Evolutionary conservation across 2,113 vertebrate species (phyloP).

Genomic region (Salvelinus namaycush): DNA sequence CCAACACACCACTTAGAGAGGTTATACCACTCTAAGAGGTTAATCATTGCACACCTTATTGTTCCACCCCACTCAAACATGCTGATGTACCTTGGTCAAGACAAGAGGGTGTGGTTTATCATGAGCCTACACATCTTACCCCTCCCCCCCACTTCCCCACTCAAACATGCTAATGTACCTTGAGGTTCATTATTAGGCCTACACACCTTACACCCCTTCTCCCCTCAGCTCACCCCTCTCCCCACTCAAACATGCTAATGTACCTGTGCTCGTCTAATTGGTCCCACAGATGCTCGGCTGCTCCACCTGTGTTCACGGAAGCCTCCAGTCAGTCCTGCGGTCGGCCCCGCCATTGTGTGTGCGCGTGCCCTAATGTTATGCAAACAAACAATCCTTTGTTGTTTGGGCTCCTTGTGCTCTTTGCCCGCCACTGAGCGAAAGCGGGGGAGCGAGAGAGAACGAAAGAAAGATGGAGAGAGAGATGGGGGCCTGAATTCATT

Average conservation of each 20-base stretch:
- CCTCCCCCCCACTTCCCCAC: constrained; percentile 7
- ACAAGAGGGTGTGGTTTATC: no score
- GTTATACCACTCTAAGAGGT: neutral
- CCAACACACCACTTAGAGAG: constrained; percentile 1
- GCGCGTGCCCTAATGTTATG: constrained; percentile 60
- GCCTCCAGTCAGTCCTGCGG: constrained; percentile 69
- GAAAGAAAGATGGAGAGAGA: neutral
- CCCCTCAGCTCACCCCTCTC: neutral
- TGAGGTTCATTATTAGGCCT: constrained; percentile 8
- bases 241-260: constrained; percentile 76
- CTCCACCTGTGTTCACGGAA: constrained; percentile 69
- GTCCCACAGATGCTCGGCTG: constrained; percentile 74
- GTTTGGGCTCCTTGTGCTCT: constrained; percentile 60
- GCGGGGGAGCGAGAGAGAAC: constrained; percentile 33
- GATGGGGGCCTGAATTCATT: constrained; percentile 64
- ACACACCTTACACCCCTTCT: neutral
- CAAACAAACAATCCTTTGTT: constrained; percentile 76
- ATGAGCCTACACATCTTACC: neutral
- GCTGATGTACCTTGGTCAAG: constrained; percentile 8
- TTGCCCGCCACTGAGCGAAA: constrained; percentile 54
- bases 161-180: constrained; percentile 10
- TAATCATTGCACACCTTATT: constrained; percentile 9
- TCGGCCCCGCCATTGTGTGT: constrained; percentile 43
- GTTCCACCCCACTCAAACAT: constrained; percentile 14
- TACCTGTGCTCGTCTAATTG: constrained; percentile 75